Percentiles rank a stretch among this genome's conserved stretches.
Conservation (phyloP, 2,797 vertebrate species). For the Orestias chungarensis region DNA sequence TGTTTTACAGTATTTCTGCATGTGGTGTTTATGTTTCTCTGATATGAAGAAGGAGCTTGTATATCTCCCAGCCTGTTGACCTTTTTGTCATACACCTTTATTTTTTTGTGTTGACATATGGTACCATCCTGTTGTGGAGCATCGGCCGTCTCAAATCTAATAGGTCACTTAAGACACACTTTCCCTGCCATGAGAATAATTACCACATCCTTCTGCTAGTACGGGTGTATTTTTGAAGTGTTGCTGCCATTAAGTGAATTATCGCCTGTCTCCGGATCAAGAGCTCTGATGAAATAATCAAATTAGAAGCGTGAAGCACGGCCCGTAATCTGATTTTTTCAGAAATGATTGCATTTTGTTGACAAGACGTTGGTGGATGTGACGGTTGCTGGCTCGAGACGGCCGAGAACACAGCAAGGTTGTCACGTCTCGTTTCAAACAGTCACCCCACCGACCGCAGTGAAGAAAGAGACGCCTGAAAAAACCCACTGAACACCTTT, state of each 20-base stretch:
- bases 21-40: background rate
- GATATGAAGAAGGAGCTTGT: background rate
- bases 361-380: constrained; percentile 62
- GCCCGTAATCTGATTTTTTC: constrained; percentile 75
- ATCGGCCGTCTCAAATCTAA: constrained; percentile 65
- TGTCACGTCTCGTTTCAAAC: constrained; percentile 56
- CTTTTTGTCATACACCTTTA: background rate
- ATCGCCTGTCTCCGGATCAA: constrained; percentile 69
- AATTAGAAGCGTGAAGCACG: constrained; percentile 81
- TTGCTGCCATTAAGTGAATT: constrained; percentile 78
- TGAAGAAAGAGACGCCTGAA: background rate
- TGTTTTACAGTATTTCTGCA: constrained; percentile 1
- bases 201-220: constrained; percentile 69
- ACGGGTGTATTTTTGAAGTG: constrained; percentile 55
- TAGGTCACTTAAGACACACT: constrained; percentile 54
- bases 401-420: constrained; percentile 60
- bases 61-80: constrained; percentile 16
- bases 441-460: constrained; percentile 24
- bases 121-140: constrained; percentile 30
- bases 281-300: constrained; percentile 78
- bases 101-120: constrained; percentile 36
- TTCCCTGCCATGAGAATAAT: constrained; percentile 66
- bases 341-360: constrained; percentile 78
- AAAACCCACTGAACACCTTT: constrained; percentile 3
- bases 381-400: constrained; percentile 58